Evolutionary conservation across 2,888 invertebrate species (phyloP).

Genomic region (Pediacus dermestoides): DNA sequence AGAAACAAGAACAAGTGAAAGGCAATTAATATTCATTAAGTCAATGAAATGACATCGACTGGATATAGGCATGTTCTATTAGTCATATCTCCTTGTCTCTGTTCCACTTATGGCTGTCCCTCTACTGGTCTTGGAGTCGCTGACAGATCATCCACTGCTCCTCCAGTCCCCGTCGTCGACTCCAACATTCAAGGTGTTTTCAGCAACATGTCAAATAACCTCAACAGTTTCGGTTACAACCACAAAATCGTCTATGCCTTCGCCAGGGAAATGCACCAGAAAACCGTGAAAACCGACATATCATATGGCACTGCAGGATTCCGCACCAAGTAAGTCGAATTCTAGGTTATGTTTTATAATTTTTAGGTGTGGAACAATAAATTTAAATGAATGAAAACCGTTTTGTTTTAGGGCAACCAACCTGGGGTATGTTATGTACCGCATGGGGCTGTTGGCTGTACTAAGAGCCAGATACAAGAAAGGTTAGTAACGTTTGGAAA

Average conservation of each 20-base stretch:
- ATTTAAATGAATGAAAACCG: constrained; percentile 17
- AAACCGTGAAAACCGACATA: constrained; percentile 62
- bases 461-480: constrained; percentile 79
- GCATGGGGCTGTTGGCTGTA: constrained; percentile 91
- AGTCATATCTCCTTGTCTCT: no score
- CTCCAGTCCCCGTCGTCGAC: no score
- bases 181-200: constrained; percentile 1
- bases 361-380: constrained; percentile 21
- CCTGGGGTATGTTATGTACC: constrained; percentile 87
- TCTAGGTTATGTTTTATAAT: constrained; percentile 26
- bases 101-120: no score
- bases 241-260: constrained; percentile 70
- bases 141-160: no score
- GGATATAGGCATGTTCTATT: no score
- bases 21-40: constrained; percentile 1
- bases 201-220: constrained; percentile 34
- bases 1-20: no score
- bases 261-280: constrained; percentile 74
- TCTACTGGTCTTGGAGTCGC: no score
- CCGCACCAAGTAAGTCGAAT: constrained; percentile 68
- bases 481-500: constrained; percentile 53
- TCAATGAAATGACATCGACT: background rate
- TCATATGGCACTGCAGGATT: constrained; percentile 86
- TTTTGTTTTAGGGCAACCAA: constrained; percentile 67
- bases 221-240: constrained; percentile 32